Evolutionary conservation across 2,888 invertebrate genomes (phyloP), one percentile per base, ranked within the genome.

Genomic region (Cryptocephalus moraei): DNA sequence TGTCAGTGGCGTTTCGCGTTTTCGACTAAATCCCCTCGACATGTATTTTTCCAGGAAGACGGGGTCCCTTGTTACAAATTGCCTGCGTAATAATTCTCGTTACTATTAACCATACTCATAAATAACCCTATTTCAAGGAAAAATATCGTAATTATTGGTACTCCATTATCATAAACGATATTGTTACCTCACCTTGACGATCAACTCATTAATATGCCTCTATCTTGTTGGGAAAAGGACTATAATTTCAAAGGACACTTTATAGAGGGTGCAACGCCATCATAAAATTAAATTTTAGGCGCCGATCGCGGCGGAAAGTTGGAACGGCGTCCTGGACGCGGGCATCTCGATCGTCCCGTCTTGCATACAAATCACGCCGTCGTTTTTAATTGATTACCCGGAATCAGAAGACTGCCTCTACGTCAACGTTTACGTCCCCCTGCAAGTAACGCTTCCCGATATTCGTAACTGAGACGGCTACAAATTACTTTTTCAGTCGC

Each of bases 351-450:
- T 43, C 43, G 41, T 48, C 13, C 41, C 54, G 1, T 44, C 43
- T 4, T 56, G 56, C 41, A 45, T 56, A 2, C 52, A 56, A 43
- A 45, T 53, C 4, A 36, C 39, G 9, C 44, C 50, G 9, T 32
- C 45, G 9, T 10, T 44, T 4, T 39, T 39, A 3, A 42, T 34
- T 6, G 43, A n/a, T 8, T 33, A 40, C 22, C 38, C 33, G 34
- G 61, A 59, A 43, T 56, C 56, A 9, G 63, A 64, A 52, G 62
- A 64, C 48, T 63, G 63, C 42, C 49, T 63, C 2, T 62, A 58
- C 47, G 41, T 62, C 11, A 62, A 61, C 48, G 58, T 63, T 8
- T 63, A 56, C 40, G 58, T 58, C 4, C 54, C 55, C 31, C 42
- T 54, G 41, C 55, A 57, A 49, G 49, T 48, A 36, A 22, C 22